These are phyloP conservation scores for Ophion ellenae DNA, from an alignment of 2,888 invertebrate genomes.

Conservation along the genomic window DNA sequence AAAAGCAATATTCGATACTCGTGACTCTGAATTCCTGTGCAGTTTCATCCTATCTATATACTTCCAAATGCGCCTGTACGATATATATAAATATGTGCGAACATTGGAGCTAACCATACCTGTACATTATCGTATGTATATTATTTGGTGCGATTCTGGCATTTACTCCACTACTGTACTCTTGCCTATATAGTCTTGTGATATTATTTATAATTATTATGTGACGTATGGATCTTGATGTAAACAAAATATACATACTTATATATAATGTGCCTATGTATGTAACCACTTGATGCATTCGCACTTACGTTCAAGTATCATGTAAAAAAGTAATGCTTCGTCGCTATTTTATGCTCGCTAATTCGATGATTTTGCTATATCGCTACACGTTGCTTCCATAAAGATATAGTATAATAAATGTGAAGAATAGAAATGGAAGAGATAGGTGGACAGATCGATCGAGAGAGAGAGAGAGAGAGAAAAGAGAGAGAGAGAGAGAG, in stretches of 20 bases:
- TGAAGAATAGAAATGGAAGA: conserved; percentile 65
- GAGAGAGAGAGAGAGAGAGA: conserved; percentile 65
- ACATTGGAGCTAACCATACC: conserved; percentile 45
- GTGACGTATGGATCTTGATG: conserved; percentile 38
- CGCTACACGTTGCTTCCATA: conserved; percentile 66
- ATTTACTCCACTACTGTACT: conserved; percentile 67
- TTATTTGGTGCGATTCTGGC: conserved; percentile 60
- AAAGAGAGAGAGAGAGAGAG: too few species aligned
- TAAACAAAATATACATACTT: conserved; percentile 24
- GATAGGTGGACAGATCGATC: conserved; percentile 63
- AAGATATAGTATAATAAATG: conserved; percentile 67
- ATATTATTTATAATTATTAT: conserved; percentile 57
- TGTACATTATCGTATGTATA: conserved; percentile 59
- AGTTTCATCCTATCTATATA: conserved; percentile 38
- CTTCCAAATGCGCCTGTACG: conserved; percentile 10
- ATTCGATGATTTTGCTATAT: conserved; percentile 62
- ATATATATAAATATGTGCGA: conserved; percentile 12
- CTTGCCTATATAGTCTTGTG: conserved; percentile 68
- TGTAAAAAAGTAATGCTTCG: conserved; percentile 57
- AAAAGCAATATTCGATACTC: conserved; percentile 21
- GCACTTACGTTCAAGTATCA: conserved; percentile 57
- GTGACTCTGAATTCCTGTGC: conserved; percentile 23
- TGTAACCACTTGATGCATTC: conserved; percentile 60
- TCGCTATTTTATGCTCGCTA: conserved; percentile 65
- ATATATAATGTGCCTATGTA: conserved; percentile 51